These are phyloP conservation scores for Trichogramma evanescens DNA, from an alignment of 2,888 invertebrate genomes.

Conservation along the genomic window DNA sequence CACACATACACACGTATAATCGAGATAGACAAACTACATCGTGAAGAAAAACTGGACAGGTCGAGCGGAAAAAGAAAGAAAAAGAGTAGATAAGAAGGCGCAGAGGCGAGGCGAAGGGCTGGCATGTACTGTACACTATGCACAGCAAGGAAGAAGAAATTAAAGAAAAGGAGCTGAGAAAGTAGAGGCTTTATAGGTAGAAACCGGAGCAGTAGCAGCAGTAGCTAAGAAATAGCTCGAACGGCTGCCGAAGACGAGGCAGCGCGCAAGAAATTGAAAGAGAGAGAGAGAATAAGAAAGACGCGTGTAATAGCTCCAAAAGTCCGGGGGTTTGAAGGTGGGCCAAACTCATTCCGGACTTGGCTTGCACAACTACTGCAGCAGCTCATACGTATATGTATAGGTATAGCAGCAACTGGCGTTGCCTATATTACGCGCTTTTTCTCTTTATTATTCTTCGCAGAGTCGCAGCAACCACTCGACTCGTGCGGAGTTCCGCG, in stretches of 20 bases:
- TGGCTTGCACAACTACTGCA: conserved; percentile 23
- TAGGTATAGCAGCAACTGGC: no score
- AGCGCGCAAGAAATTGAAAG: conserved; percentile 17
- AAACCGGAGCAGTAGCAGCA: no score
- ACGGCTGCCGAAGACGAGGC: no score
- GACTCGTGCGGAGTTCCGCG: no score
- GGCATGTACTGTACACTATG: not conserved
- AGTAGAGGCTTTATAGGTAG: no score
- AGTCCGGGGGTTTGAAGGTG: conserved; percentile 33
- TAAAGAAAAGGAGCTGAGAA: conserved; percentile 4
- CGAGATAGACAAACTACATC: no score
- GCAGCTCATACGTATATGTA: no score
- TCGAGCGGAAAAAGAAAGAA: not conserved
- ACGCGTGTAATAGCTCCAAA: conserved; percentile 22
- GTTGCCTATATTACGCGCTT: no score
- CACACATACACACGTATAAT: no score
- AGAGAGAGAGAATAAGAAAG: not conserved
- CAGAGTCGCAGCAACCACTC: no score
- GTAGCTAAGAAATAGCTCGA: no score
- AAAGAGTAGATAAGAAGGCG: not conserved
- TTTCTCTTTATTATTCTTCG: no score
- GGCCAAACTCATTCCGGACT: conserved; percentile 40
- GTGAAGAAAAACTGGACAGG: not conserved
- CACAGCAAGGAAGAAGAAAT: conserved; percentile 1
- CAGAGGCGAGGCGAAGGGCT: not conserved